Base-by-base conservation (phyloP, 2,888 invertebrate species). In the Apotomis betuletana region DNA sequence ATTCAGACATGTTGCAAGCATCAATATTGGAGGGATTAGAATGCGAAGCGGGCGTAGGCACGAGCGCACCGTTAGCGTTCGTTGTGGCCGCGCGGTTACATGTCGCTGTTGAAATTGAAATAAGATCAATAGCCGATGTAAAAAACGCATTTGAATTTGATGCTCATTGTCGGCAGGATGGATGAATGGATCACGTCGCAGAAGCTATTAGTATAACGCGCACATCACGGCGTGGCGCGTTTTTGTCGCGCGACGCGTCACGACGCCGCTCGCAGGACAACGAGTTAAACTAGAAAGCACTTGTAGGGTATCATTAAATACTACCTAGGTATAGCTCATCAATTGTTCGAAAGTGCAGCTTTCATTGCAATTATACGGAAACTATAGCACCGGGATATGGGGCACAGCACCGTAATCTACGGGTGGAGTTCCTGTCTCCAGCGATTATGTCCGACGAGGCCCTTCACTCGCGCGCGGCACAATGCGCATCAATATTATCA, bases 401-500 rank as follows among this genome's bases (percentile, higher is more conserved):
- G 55, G 15, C 57, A 12, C 27, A 27, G 64, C 41, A 64, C 64
- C 44, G 64, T 64, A 64, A 64, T 64, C 55, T 64, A 15, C 64
- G 54, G 62, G 61, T 10, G 27, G 51, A 63, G 69, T 12, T 55
- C 55, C 62, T 57, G 54, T 69, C 69, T 69, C 62, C 13, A 62
- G 9, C 46, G 55, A 59, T 57, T 65, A 65, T 55, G 64, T 55
- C 55, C 44, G 51, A 58, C 58, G 57, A 38, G 67, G 49, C 58
- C 58, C 51, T 59, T 67, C 59, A 49, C 67, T 13, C 51, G 38
- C 54, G 2, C 12, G 38, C 44, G 63, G 63, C 75, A 74, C 71
- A 61, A 64, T 61, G 15, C 54, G 65, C 74, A 75, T 71, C 71
- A 71, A 75, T 70, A 63, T 73, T 73, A 71, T 73, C 74, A 75